Conservation (phyloP, 2,113 vertebrate species). For the Grammomys dolichurus region DNA sequence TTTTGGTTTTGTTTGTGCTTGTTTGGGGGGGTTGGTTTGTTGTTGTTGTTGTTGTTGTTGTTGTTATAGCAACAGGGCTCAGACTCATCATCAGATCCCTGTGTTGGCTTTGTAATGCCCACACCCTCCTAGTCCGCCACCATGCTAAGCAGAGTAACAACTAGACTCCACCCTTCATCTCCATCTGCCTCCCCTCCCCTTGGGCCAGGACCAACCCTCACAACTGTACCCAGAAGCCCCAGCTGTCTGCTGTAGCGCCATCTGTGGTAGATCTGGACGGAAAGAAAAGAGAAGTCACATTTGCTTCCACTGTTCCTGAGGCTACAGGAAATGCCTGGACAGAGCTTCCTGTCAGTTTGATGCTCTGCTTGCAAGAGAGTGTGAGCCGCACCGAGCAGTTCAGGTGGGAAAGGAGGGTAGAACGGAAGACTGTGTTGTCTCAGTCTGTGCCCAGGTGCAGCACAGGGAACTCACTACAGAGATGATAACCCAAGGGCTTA, state of each 20-base stretch:
- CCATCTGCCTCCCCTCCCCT: neutral
- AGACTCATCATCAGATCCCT: neutral
- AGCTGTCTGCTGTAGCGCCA: neutral
- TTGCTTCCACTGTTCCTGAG: slow-evolving; percentile 21
- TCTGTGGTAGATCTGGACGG: neutral
- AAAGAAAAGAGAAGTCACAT: neutral
- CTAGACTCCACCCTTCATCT: neutral
- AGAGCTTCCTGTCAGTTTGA: neutral
- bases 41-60: too few relatives aligned
- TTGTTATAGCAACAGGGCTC: neutral
- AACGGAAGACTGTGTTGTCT: neutral
- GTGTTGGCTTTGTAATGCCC: neutral
- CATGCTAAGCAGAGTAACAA: neutral
- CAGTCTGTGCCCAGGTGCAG: neutral
- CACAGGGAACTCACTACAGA: neutral
- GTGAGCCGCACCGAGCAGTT: neutral
- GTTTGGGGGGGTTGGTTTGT: neutral
- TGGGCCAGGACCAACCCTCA: neutral
- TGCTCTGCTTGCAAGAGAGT: neutral
- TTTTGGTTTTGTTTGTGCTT: neutral
- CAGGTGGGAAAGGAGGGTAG: neutral
- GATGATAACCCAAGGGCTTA: neutral
- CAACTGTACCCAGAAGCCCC: neutral
- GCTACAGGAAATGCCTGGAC: slow-evolving; percentile 1
- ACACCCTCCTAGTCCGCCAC: neutral